Percentiles rank a stretch among this genome's conserved stretches.
Evolutionary conservation across 2,888 invertebrate genomes (phyloP).

Genomic region (Silvanus unidentatus): DNA sequence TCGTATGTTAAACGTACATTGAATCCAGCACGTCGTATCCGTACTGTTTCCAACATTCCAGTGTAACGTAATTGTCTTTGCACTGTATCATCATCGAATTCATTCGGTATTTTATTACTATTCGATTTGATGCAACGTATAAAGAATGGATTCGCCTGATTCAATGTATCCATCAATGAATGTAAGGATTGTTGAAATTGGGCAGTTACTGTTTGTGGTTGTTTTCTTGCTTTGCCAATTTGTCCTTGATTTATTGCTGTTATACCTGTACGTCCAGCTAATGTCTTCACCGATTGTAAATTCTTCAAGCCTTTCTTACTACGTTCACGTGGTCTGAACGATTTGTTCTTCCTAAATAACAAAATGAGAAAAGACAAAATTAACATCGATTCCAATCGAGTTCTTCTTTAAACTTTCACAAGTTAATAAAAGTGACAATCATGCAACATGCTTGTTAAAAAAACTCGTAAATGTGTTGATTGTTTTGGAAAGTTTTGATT

Average conservation of each 20-base stretch:
- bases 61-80: constrained; percentile 88
- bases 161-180: constrained; percentile 87
- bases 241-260: constrained; percentile 50
- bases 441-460: no score
- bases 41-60: constrained; percentile 93
- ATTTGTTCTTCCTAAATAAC: constrained; percentile 78
- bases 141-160: constrained; percentile 82
- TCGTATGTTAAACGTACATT: constrained; percentile 90
- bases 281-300: constrained; percentile 84
- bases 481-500: no score
- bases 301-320: constrained; percentile 85
- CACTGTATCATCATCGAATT: constrained; percentile 90
- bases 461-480: no score
- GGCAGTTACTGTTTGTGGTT: constrained; percentile 87
- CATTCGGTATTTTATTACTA: constrained; percentile 81
- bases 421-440: no score
- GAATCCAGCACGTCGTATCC: constrained; percentile 92
- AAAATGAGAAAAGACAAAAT: constrained; percentile 7
- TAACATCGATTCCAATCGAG: no score
- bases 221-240: constrained; percentile 66
- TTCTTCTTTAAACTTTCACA: no score
- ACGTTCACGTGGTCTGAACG: constrained; percentile 79
- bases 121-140: constrained; percentile 94
- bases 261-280: constrained; percentile 68
- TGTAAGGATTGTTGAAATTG: constrained; percentile 92